phyloP scores from a whole-genome alignment of 2,888 invertebrate species.

The Thyatira batis region DNA sequence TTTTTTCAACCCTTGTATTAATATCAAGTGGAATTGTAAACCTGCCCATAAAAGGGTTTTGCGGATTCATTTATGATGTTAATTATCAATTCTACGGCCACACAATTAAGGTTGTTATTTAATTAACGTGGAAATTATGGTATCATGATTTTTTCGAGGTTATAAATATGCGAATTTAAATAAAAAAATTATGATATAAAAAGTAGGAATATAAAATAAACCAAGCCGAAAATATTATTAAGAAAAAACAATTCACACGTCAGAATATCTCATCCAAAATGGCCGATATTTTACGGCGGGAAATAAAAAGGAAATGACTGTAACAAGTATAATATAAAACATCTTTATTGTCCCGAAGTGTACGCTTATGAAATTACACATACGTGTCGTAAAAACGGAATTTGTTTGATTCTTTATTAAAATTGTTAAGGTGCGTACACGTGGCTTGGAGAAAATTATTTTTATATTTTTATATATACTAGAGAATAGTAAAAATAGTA shows the following conservation, averaged over 20 bases:
- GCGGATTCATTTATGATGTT: background rate
- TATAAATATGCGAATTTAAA: background rate
- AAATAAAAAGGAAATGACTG: conserved; percentile 30
- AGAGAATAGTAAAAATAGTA: too few relatives aligned
- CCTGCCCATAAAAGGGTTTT: background rate
- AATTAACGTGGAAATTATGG: background rate
- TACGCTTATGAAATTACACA: conserved; percentile 17
- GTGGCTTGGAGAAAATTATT: background rate
- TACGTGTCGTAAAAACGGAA: background rate
- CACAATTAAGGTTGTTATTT: background rate
- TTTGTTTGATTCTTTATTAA: background rate
- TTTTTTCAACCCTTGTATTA: conserved; percentile 16
- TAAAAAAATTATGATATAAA: too few relatives aligned
- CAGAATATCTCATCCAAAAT: conserved; percentile 20
- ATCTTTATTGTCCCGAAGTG: conserved; percentile 23
- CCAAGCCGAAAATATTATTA: background rate
- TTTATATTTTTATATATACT: too few relatives aligned
- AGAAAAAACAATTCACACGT: background rate
- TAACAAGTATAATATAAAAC: conserved; percentile 24
- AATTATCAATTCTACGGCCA: background rate
- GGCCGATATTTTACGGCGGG: conserved; percentile 28
- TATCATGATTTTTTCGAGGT: too few relatives aligned
- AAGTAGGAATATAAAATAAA: too few relatives aligned
- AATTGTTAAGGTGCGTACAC: background rate
- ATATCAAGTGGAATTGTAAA: conserved; percentile 8